phyloP scores from a whole-genome alignment of 2,797 vertebrate species.

The Rhodeus uyekii region DNA sequence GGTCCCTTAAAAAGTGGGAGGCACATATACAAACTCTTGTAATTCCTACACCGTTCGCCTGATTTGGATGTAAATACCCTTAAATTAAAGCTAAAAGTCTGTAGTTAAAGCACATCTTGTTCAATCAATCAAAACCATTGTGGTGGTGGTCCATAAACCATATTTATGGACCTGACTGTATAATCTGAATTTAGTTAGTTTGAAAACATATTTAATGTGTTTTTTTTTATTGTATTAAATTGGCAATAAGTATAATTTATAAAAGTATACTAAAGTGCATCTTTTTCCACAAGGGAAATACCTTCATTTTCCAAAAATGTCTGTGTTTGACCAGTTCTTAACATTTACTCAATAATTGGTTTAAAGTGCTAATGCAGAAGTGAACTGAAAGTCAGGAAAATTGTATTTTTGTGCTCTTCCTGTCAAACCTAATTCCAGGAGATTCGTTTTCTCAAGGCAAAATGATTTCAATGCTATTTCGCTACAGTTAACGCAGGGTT shows the following conservation, averaged over 20 bases:
- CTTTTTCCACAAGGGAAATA: no score
- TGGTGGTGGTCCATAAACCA: no score
- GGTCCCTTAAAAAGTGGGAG: conserved; percentile 43
- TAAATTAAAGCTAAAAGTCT: no score
- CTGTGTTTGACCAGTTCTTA: background rate
- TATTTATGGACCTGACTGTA: no score
- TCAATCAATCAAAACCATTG: no score
- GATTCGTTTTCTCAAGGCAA: background rate
- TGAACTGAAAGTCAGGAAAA: background rate
- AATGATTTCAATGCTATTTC: background rate
- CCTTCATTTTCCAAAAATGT: background rate
- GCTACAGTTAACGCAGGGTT: no score
- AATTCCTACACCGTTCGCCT: background rate
- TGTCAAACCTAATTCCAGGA: background rate
- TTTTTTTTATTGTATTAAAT: no score
- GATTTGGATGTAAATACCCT: background rate
- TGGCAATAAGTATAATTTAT: no score
- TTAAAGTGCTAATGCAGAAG: background rate
- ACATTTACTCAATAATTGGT: background rate
- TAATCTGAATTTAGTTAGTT: no score
- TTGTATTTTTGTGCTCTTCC: background rate
- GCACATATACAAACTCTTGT: background rate
- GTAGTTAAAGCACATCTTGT: no score
- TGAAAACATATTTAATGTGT: no score
- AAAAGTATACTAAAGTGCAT: no score